These are phyloP conservation scores for Drosophila atripex DNA, from an alignment of 2,888 invertebrate species.

Conservation along the genomic window DNA sequence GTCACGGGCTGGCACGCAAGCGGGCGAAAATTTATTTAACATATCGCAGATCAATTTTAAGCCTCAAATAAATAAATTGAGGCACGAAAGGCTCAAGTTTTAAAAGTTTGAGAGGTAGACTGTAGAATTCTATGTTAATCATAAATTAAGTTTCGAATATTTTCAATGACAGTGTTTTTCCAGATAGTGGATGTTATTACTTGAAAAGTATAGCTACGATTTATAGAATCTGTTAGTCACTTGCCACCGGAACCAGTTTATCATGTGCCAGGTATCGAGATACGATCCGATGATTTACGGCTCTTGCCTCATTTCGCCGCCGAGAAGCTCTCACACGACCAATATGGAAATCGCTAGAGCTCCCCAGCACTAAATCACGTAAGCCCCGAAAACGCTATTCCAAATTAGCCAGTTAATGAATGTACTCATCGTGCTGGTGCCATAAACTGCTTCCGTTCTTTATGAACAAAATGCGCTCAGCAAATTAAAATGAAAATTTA, in stretches of 20 bases:
- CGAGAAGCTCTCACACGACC: constrained; percentile 39
- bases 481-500: constrained; percentile 77
- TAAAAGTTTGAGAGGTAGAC: background rate
- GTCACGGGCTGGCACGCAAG: constrained; percentile 53
- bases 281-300: constrained; percentile 36
- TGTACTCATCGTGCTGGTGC: constrained; percentile 52
- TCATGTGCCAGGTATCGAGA: constrained; percentile 26
- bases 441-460: constrained; percentile 56
- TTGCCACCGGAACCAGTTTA: constrained; percentile 34
- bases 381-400: constrained; percentile 36
- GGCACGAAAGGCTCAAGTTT: background rate
- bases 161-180: background rate
- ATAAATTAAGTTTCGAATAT: background rate
- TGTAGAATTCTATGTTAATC: background rate
- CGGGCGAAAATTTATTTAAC: constrained; percentile 61
- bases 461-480: constrained; percentile 61
- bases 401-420: constrained; percentile 51
- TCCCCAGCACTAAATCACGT: constrained; percentile 34
- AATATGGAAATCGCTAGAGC: constrained; percentile 28
- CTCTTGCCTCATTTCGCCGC: constrained; percentile 18
- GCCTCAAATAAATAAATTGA: constrained; percentile 3
- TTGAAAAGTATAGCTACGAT: background rate
- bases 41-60: constrained; percentile 50
- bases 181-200: background rate
- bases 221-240: constrained; percentile 19